Conservation (phyloP, 2,797 vertebrate species). For the Microctenopoma lineatum region DNA sequence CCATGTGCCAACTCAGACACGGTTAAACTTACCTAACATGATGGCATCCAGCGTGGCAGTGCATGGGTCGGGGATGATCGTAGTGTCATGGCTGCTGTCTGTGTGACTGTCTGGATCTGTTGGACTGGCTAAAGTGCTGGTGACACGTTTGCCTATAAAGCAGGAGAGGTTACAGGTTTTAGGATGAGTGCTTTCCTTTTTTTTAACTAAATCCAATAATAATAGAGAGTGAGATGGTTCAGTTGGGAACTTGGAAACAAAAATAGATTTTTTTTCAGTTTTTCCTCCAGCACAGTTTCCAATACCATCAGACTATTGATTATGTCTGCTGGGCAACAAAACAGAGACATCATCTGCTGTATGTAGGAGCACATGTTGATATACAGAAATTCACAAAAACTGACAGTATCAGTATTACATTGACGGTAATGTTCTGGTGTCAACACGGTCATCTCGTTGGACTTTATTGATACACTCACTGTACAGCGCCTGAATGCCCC, state of each 20-base stretch:
- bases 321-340: neutral
- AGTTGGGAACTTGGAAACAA: too few species aligned
- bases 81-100: conserved; percentile 36
- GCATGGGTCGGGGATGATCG: conserved; percentile 84
- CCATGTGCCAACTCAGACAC: neutral
- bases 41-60: conserved; percentile 86
- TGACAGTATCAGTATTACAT: neutral
- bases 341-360: neutral
- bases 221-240: too few species aligned
- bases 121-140: conserved; percentile 36
- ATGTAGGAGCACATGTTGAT: neutral
- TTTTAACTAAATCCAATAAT: too few species aligned
- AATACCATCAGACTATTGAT: neutral
- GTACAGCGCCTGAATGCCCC: conserved; percentile 89
- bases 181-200: neutral
- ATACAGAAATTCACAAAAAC: neutral
- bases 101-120: conserved; percentile 50
- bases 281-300: too few species aligned
- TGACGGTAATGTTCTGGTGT: neutral
- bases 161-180: conserved; percentile 8
- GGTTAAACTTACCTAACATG: conserved; percentile 84
- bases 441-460: neutral
- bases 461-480: conserved; percentile 75
- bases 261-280: too few species aligned
- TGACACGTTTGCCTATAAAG: conserved; percentile 74